Evolutionary conservation across 2,888 invertebrate species (phyloP), one percentile per base, ranked within the genome.

Genomic region (Napeogenes sylphis): DNA sequence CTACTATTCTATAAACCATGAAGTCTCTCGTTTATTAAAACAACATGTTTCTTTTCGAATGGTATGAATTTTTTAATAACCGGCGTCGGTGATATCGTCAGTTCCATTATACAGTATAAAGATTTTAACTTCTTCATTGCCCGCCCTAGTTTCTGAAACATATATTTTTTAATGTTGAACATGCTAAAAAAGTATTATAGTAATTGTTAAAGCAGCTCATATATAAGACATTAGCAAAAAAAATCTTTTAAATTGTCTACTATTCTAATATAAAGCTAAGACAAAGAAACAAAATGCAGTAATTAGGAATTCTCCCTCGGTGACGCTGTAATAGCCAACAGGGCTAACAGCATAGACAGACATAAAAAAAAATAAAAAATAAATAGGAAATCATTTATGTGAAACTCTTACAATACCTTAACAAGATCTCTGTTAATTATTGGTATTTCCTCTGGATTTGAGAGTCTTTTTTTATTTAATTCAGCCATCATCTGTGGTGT

Each of bases 401-500:
- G 8, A 51, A 8, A 51, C 2, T 51, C n/a, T 4, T 30, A 30
- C 0, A 3, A 10, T 51, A 51, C 51, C 51, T 51, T 51, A n/a
- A 51, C 30, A 30, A 51, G 30, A 30, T 51, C 51, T 51, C 81
- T 88, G 93, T 71, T 87, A 90, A 76, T 92, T 62, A 88, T 30
- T 12, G 21, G 30, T 51, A 30, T 51, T 10, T 21, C 30, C 3
- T 6, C 51, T 51, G 21, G 89, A 84, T 13, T 84, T 81, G 0
- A 72, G 70, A 0, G 72, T 75, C 76, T 86, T 67, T 84, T 75
- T 59, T 80, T 85, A 62, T 85, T 90, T 64, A 91, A 73, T 38
- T 75, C 75, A n/a, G 79, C 84, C 84, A 91, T 89, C 66, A 90
- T 84, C 51, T 80, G 77, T 0, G 92, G 90, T 1, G 90, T 85